These are phyloP conservation scores for Catharus bicknelli DNA, from an alignment of 2,113 vertebrate genomes.

Conservation along the genomic window DNA sequence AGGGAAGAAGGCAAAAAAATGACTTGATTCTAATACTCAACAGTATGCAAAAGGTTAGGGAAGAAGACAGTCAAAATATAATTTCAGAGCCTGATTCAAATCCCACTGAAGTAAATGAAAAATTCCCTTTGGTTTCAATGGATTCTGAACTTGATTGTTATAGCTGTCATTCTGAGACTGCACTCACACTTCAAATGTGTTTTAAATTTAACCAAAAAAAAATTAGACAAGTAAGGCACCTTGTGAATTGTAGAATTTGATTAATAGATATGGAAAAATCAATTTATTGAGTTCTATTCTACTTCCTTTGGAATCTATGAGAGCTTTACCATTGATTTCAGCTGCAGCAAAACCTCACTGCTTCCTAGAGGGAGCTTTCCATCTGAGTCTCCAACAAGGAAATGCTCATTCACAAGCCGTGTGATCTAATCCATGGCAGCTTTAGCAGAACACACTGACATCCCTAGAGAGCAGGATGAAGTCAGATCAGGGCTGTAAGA, in stretches of 20 bases:
- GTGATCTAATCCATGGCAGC: slow-evolving; percentile 48
- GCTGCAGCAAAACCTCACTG: not conserved
- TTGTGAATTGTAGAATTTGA: slow-evolving; percentile 1
- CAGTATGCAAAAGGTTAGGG: slow-evolving; percentile 11
- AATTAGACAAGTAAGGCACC: not conserved
- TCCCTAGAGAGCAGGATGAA: slow-evolving; percentile 56
- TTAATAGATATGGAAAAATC: not conserved
- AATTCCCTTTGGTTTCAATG: not conserved
- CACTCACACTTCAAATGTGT: not conserved
- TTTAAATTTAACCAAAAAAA: slow-evolving; percentile 48
- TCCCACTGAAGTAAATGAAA: not conserved
- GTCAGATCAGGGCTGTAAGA: slow-evolving; percentile 59
- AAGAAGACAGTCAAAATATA: slow-evolving; percentile 17
- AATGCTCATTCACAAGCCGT: slow-evolving; percentile 1
- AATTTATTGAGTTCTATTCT: not conserved
- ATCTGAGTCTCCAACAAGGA: slow-evolving; percentile 14
- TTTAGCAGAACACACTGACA: slow-evolving; percentile 42
- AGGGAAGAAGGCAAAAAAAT: slow-evolving; percentile 10
- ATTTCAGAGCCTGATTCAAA: slow-evolving; percentile 28
- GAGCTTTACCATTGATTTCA: slow-evolving; percentile 7
- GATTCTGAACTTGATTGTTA: not conserved
- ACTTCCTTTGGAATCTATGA: not conserved
- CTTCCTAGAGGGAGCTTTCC: slow-evolving; percentile 47
- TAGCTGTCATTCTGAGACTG: slow-evolving; percentile 4
- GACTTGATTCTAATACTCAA: not conserved